These are phyloP conservation scores for Rhimphoctona megacephalus DNA, from an alignment of 2,888 invertebrate genomes.

Conservation along the genomic window DNA sequence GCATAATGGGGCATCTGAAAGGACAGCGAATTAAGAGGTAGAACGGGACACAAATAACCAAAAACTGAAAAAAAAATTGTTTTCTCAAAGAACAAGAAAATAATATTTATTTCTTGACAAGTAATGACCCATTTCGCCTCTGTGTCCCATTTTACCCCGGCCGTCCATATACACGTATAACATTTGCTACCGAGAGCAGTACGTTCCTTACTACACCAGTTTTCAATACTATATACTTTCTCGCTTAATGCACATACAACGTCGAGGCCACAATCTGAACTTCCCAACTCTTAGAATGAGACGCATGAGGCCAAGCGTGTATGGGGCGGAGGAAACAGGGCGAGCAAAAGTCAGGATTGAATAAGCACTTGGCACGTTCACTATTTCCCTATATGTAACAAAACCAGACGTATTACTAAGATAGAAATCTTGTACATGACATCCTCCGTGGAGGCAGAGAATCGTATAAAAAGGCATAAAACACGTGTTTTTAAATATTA, in stretches of 20 bases:
- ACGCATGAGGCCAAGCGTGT: slow-evolving; percentile 49
- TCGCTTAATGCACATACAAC: slow-evolving; percentile 36
- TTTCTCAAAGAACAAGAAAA: background rate
- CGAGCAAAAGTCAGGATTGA: slow-evolving; percentile 45
- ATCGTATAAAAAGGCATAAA: background rate
- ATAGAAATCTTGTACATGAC: slow-evolving; percentile 22
- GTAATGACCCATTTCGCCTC: background rate
- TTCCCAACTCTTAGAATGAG: slow-evolving; percentile 51
- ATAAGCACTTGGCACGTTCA: slow-evolving; percentile 58
- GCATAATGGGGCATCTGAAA: background rate
- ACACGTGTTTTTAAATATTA: background rate
- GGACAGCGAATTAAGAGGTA: background rate
- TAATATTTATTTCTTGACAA: background rate
- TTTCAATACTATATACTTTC: slow-evolving; percentile 5
- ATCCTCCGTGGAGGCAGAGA: background rate
- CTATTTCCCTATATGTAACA: slow-evolving; percentile 5
- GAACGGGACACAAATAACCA: background rate
- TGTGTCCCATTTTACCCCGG: background rate
- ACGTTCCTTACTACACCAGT: slow-evolving; percentile 5
- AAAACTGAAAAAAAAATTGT: background rate
- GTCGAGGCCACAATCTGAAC: slow-evolving; percentile 51
- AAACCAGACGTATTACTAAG: slow-evolving; percentile 23
- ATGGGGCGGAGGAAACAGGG: slow-evolving; percentile 44
- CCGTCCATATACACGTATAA: background rate
- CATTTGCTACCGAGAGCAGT: background rate